phyloP scores from a whole-genome alignment of 1,140 invertebrate species.

The Papilio dardanus region DNA sequence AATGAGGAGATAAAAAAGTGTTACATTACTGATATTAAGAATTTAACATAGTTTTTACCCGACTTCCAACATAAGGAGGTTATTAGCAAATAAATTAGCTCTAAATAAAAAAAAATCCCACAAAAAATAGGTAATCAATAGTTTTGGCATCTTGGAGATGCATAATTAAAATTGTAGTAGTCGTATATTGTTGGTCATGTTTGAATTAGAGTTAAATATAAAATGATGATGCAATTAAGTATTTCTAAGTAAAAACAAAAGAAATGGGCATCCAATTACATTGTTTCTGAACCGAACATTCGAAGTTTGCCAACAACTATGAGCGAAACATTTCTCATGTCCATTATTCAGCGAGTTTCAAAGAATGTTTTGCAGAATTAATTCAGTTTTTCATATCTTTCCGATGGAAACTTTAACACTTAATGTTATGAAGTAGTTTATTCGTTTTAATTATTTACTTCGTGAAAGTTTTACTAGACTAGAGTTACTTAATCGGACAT shows the following conservation, averaged over 20 bases:
- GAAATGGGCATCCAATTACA: constrained; percentile 11
- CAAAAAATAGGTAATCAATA: no score
- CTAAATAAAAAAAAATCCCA: no score
- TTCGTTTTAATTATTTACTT: constrained; percentile 19
- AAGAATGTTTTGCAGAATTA: constrained; percentile 22
- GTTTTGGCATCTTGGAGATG: not conserved
- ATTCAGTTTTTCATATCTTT: constrained; percentile 21
- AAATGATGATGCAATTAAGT: not conserved
- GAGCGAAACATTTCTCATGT: constrained; percentile 6
- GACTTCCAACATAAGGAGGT: no score
- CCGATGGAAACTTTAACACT: constrained; percentile 22
- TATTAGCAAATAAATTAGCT: no score
- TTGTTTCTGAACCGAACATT: not conserved
- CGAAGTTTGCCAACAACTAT: constrained; percentile 11
- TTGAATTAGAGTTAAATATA: not conserved
- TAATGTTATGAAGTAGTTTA: constrained; percentile 23
- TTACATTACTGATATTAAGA: no score
- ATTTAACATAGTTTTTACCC: no score
- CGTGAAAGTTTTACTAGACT: not conserved
- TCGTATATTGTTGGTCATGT: not conserved
- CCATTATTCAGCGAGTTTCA: constrained; percentile 8
- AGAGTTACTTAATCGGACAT: not conserved
- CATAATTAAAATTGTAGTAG: not conserved
- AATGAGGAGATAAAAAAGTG: no score
- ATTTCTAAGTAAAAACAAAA: not conserved